Conservation (phyloP, 1,140 invertebrate species). For the Brachionus plicatilis region DNA sequence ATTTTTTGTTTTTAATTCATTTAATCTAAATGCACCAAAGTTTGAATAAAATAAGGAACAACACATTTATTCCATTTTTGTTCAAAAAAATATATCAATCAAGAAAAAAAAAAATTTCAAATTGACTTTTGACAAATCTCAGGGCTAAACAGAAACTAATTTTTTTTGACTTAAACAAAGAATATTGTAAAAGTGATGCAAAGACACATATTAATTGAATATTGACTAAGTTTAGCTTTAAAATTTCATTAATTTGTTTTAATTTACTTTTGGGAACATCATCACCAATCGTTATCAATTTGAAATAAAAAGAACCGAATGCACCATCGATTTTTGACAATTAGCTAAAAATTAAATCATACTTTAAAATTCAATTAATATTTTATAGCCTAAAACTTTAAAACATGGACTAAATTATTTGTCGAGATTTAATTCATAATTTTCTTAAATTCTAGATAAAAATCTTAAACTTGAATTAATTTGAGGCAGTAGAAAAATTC, state of each 20-base stretch:
- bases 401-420: neutral
- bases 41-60: neutral
- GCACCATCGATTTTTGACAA: neutral
- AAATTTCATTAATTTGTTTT: conserved; percentile 46
- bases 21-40: neutral
- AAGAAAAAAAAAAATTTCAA: neutral
- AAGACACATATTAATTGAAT: neutral
- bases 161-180: neutral
- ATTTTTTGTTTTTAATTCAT: neutral
- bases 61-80: neutral
- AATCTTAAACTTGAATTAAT: neutral
- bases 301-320: conserved; percentile 43
- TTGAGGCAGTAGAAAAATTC: neutral
- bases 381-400: too few relatives aligned
- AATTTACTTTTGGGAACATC: neutral
- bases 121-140: neutral
- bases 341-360: neutral
- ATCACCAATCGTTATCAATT: neutral
- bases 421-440: too few relatives aligned
- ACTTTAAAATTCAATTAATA: too few relatives aligned
- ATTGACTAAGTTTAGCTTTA: neutral
- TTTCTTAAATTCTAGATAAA: neutral
- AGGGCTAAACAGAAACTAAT: neutral
- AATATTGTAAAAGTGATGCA: neutral
- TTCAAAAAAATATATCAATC: neutral